Evolutionary conservation across 2,888 invertebrate species (phyloP).

Genomic region (Eucriotettix oculatus): DNA sequence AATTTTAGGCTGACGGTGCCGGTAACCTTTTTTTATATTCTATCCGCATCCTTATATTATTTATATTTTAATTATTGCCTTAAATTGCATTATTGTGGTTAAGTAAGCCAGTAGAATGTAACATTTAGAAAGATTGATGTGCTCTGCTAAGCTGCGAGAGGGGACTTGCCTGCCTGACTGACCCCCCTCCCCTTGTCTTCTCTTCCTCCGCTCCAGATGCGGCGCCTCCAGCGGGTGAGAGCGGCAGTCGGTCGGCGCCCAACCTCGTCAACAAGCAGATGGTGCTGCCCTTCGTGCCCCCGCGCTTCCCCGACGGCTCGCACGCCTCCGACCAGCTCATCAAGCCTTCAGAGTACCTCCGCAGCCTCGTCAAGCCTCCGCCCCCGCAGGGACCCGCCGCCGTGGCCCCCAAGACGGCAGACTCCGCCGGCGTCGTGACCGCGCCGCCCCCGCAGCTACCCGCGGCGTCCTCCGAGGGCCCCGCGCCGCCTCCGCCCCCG

Average conservation of each 20-base stretch:
- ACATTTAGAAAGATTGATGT: too few relatives aligned
- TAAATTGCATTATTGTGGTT: too few relatives aligned
- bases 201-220: neutral
- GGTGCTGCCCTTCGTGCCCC: constrained; percentile 78
- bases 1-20: too few relatives aligned
- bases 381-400: constrained; percentile 4
- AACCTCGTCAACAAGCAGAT: constrained; percentile 66
- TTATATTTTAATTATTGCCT: too few relatives aligned
- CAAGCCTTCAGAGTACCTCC: constrained; percentile 82
- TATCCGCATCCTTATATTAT: too few relatives aligned
- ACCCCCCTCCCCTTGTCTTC: neutral
- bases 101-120: too few relatives aligned
- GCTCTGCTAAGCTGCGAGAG: too few relatives aligned
- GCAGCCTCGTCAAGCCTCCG: constrained; percentile 46
- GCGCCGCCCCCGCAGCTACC: neutral
- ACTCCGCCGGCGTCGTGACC: neutral
- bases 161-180: neutral
- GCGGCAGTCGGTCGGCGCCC: neutral
- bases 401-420: neutral
- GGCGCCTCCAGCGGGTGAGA: neutral
- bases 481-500: neutral
- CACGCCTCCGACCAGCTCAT: constrained; percentile 70
- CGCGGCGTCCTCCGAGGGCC: neutral
- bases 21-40: too few relatives aligned
- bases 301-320: constrained; percentile 59